phyloP scores from a whole-genome alignment of 2,888 invertebrate species.

The Cenopis cana region DNA sequence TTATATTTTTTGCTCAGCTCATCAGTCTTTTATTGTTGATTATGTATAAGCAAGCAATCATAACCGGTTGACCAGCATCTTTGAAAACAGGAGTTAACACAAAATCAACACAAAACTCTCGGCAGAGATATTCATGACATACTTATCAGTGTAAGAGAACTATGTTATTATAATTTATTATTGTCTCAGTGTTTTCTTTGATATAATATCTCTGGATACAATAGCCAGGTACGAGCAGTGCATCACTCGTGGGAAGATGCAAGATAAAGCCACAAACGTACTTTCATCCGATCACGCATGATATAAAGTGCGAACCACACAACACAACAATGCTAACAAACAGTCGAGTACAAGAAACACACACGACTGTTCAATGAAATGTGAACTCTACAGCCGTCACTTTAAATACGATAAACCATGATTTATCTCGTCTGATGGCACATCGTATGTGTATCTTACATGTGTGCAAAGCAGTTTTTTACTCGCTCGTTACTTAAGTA shows the following conservation, averaged over 20 bases:
- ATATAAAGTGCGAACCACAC: constrained; percentile 74
- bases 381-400: constrained; percentile 5
- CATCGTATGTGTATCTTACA: constrained; percentile 41
- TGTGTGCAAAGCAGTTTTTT: constrained; percentile 45
- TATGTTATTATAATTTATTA: constrained; percentile 63
- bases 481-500: constrained; percentile 29
- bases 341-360: constrained; percentile 54
- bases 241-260: constrained; percentile 74
- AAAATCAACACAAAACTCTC: constrained; percentile 35
- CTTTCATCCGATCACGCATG: constrained; percentile 80
- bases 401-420: constrained; percentile 22
- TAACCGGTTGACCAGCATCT: constrained; percentile 37
- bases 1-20: constrained; percentile 54
- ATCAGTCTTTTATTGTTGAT: constrained; percentile 58
- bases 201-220: constrained; percentile 60
- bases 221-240: constrained; percentile 60
- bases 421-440: background rate
- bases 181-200: constrained; percentile 62
- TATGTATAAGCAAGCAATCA: constrained; percentile 53
- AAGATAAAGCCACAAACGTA: constrained; percentile 72
- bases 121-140: constrained; percentile 60
- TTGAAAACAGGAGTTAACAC: constrained; percentile 2
- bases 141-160: constrained; percentile 65
- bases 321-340: constrained; percentile 67
- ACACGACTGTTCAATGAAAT: constrained; percentile 34